Percentiles rank a stretch among this genome's conserved stretches.
Evolutionary conservation across 2,888 invertebrate species (phyloP).

Genomic region (Erannis defoliaria): DNA sequence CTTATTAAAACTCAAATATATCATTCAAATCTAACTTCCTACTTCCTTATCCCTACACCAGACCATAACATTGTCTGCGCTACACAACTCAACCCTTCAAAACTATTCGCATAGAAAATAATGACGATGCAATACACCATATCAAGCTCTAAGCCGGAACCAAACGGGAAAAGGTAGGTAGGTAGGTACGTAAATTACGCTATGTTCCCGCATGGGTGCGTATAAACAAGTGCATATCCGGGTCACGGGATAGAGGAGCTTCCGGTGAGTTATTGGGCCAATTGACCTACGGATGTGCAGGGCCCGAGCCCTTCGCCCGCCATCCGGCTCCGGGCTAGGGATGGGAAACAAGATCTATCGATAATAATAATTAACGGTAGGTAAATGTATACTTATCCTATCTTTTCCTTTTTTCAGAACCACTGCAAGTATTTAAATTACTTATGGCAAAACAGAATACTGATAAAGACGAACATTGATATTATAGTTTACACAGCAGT

Average conservation of each 20-base stretch:
- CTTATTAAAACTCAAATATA: constrained; percentile 10
- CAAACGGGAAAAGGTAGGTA: neutral
- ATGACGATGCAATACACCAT: neutral
- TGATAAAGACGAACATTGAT: too few relatives aligned
- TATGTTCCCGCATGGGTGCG: constrained; percentile 39
- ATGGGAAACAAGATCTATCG: constrained; percentile 38
- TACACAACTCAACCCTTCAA: constrained; percentile 2
- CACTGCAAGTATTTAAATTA: too few relatives aligned
- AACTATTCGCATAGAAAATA: constrained; percentile 31
- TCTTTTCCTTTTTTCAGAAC: too few relatives aligned
- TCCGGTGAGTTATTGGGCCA: constrained; percentile 63
- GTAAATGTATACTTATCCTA: too few relatives aligned
- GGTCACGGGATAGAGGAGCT: constrained; percentile 57
- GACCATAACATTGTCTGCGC: neutral
- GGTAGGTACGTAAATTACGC: constrained; percentile 13
- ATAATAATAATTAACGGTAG: too few relatives aligned
- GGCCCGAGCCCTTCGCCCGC: constrained; percentile 65
- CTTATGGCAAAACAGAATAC: too few relatives aligned
- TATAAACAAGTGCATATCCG: constrained; percentile 73
- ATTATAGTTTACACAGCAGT: too few relatives aligned
- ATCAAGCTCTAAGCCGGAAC: constrained; percentile 17
- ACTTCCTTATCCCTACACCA: neutral
- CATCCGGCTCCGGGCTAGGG: constrained; percentile 65
- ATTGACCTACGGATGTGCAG: constrained; percentile 60
- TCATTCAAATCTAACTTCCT: constrained; percentile 27